phyloP scores from a whole-genome alignment of 2,888 invertebrate genomes.

The Phortica magna region DNA sequence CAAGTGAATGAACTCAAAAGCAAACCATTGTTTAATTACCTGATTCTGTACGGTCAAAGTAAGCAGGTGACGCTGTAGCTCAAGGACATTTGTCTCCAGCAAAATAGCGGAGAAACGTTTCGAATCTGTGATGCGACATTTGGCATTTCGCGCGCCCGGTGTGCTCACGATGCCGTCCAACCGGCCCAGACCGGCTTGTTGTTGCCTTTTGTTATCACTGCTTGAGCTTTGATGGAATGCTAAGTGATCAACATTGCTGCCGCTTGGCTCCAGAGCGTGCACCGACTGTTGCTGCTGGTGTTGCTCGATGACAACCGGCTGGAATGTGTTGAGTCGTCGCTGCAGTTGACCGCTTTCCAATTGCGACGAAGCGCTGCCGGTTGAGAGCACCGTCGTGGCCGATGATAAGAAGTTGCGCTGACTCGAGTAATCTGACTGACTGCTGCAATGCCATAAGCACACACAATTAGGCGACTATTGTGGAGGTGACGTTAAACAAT shows the following conservation, averaged over 20 bases:
- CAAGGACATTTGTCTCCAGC: constrained; percentile 88
- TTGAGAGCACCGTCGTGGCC: constrained; percentile 72
- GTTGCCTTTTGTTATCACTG: constrained; percentile 67
- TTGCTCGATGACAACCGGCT: constrained; percentile 64
- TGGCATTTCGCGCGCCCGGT: constrained; percentile 81
- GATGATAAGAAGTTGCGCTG: constrained; percentile 75
- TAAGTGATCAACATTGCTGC: constrained; percentile 46
- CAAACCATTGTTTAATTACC: constrained; percentile 78
- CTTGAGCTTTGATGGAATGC: constrained; percentile 75
- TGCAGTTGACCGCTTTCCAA: constrained; percentile 45
- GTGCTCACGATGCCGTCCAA: constrained; percentile 85
- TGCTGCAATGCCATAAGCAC: constrained; percentile 44
- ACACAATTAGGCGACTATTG: background rate
- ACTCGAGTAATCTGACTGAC: constrained; percentile 75
- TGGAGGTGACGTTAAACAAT: background rate
- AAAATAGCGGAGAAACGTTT: constrained; percentile 90
- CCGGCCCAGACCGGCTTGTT: constrained; percentile 79
- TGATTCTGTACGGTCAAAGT: constrained; percentile 90
- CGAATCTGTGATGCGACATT: constrained; percentile 84
- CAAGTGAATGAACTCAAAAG: background rate
- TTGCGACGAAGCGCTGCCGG: constrained; percentile 60
- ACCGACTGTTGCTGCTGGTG: constrained; percentile 51
- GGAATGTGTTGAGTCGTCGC: constrained; percentile 64
- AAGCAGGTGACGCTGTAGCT: constrained; percentile 90
- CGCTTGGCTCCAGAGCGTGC: constrained; percentile 67